phyloP scores from a whole-genome alignment of 2,888 invertebrate genomes.

The Macrosoma leucophasiata region DNA sequence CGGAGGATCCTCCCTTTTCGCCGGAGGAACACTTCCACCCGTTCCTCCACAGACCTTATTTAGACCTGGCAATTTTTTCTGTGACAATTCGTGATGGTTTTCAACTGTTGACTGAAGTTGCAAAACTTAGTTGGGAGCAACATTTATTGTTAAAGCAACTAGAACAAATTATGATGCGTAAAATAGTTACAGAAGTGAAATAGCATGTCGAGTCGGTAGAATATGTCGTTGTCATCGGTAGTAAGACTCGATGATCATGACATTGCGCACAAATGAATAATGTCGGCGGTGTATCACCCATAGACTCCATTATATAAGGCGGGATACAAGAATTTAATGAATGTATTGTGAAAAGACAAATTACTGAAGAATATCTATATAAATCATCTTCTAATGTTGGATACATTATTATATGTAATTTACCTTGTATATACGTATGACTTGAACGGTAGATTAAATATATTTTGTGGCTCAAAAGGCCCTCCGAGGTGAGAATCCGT shows the following conservation, averaged over 20 bases:
- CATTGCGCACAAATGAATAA: constrained; percentile 56
- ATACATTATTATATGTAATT: constrained; percentile 59
- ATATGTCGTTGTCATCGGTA: constrained; percentile 4
- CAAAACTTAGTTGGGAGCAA: no score
- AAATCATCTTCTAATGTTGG: constrained; percentile 59
- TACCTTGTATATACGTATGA: constrained; percentile 73
- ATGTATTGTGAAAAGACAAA: constrained; percentile 43
- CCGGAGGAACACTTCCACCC: no score
- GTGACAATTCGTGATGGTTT: no score
- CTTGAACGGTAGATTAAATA: constrained; percentile 55
- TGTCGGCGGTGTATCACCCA: constrained; percentile 43
- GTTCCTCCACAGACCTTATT: no score
- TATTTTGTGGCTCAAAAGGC: constrained; percentile 59
- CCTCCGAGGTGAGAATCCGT: constrained; percentile 40
- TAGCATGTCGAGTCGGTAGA: constrained; percentile 4
- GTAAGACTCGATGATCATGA: constrained; percentile 17
- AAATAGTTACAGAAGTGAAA: not conserved
- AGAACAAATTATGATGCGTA: no score
- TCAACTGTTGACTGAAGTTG: no score
- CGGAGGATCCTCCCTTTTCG: no score
- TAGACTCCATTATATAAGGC: constrained; percentile 58
- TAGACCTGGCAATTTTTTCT: no score
- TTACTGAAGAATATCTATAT: constrained; percentile 47
- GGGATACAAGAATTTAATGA: constrained; percentile 41
- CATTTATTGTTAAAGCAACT: no score